A percentile compares a stretch with the other conserved stretches of the same genome.
Conservation (phyloP, 1,140 invertebrate species). For the Magallana gigas region DNA sequence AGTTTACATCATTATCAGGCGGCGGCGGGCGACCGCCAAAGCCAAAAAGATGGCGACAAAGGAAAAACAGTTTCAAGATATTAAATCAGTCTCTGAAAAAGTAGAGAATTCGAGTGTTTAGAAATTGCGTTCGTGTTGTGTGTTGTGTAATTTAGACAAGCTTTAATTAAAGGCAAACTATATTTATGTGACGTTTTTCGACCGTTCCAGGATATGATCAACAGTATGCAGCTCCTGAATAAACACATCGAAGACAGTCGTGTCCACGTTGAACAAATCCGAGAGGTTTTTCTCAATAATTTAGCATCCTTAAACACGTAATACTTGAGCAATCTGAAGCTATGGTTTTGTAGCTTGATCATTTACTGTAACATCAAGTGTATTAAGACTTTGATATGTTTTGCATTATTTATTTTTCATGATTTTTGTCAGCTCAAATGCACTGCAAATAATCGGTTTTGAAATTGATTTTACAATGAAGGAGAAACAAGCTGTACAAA, state of each 20-base stretch:
- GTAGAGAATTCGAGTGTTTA: constrained; percentile 17
- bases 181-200: not conserved
- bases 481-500: too few relatives aligned
- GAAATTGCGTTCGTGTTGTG: not conserved
- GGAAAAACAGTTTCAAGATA: not conserved
- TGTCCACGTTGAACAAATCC: not conserved
- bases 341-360: too few relatives aligned
- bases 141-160: not conserved
- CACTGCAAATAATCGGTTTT: too few relatives aligned
- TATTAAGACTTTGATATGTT: too few relatives aligned
- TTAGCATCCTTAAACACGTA: not conserved
- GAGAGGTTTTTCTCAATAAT: not conserved
- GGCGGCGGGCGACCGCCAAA: constrained; percentile 8
- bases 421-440: too few relatives aligned
- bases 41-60: not conserved
- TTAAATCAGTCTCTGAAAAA: not conserved
- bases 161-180: not conserved
- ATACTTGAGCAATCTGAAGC: too few relatives aligned
- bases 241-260: not conserved
- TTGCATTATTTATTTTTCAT: too few relatives aligned
- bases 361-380: too few relatives aligned
- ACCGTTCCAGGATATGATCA: not conserved
- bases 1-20: constrained; percentile 51
- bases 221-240: not conserved
- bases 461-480: too few relatives aligned